Conservation (phyloP, 2,797 vertebrate genomes). For the Tauraco hartlaubi region DNA sequence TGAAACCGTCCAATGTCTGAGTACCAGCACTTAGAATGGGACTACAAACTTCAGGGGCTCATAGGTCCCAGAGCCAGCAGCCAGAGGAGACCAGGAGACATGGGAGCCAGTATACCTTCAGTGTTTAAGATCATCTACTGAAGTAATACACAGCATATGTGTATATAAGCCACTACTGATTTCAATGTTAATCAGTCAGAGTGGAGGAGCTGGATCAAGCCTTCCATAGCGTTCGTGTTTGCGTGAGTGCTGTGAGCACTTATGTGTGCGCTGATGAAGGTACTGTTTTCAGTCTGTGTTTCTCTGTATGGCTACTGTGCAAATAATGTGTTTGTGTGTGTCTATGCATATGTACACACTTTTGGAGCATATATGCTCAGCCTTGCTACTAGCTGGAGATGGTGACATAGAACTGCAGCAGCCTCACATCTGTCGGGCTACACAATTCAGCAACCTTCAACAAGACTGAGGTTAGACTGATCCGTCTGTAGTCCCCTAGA, state of each 20-base stretch:
- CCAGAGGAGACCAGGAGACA: not conserved
- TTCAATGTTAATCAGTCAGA: not conserved
- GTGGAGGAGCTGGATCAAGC: not conserved
- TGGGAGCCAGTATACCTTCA: not conserved
- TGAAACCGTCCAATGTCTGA: not conserved
- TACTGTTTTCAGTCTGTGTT: not conserved
- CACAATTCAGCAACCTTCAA: not conserved
- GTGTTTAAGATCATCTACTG: not conserved
- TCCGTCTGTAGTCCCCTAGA: not conserved
- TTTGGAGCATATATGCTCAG: not conserved
- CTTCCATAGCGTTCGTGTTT: not conserved
- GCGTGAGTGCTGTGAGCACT: too few species aligned
- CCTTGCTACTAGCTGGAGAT: not conserved
- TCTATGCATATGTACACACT: rapidly evolving
- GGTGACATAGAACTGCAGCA: not conserved
- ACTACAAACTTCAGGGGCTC: not conserved
- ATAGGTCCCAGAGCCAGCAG: not conserved
- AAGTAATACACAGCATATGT: not conserved
- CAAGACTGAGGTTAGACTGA: not conserved
- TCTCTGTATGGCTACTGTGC: not conserved
- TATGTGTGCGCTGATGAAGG: not conserved
- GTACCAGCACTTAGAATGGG: not conserved
- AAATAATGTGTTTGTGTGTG: too few species aligned
- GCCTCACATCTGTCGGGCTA: not conserved
- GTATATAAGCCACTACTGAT: not conserved